Conservation (phyloP, 2,113 vertebrate species). For the Athene noctua region DNA sequence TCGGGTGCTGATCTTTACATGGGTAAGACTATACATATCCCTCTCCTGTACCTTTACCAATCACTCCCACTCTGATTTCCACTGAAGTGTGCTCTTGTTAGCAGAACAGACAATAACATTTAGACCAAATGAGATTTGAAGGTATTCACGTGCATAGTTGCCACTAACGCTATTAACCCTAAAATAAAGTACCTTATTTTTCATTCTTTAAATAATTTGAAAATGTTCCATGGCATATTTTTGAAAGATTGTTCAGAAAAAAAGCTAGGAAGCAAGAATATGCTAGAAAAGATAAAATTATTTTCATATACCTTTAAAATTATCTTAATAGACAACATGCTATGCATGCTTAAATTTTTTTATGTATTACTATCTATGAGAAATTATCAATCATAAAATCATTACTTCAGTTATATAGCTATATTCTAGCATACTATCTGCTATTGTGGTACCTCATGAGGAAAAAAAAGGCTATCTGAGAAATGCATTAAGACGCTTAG, state of each 20-base stretch:
- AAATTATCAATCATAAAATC: neutral
- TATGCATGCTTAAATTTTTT: neutral
- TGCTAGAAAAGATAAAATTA: neutral
- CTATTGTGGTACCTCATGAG: neutral
- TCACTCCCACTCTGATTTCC: neutral
- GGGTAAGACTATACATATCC: neutral
- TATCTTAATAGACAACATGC: neutral
- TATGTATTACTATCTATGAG: neutral
- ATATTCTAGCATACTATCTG: neutral
- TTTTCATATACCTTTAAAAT: conserved; percentile 20
- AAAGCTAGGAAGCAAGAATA: neutral
- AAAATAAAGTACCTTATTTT: neutral
- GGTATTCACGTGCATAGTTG: neutral
- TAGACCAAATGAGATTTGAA: neutral
- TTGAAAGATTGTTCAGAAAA: neutral
- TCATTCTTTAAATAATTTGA: neutral
- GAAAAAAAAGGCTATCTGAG: neutral
- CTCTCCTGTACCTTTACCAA: neutral
- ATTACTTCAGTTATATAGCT: neutral
- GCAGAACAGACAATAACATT: neutral
- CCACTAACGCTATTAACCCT: neutral
- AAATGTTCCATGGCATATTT: neutral
- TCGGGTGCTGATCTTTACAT: neutral
- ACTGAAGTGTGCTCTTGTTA: neutral
- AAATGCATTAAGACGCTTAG: neutral